Conservation (phyloP, 2,888 invertebrate species). For the Acrobasis consociella region DNA sequence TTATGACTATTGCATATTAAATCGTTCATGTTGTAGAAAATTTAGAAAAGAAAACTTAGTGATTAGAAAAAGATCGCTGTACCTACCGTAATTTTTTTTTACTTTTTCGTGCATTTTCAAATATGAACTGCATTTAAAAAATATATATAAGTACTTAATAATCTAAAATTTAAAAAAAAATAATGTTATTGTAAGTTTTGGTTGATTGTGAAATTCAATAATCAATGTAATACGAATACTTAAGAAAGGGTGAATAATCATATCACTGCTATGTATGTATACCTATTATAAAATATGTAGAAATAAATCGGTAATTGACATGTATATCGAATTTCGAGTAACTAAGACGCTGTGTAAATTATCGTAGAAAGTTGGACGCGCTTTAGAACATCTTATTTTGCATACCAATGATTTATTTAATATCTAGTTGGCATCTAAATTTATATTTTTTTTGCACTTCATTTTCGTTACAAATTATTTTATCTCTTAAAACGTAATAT, state of each 20-base stretch:
- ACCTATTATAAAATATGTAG: slow-evolving; percentile 55
- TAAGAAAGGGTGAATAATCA: slow-evolving; percentile 67
- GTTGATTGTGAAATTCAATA: slow-evolving; percentile 27
- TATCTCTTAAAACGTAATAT: no score
- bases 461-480: no score
- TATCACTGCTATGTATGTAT: slow-evolving; percentile 76
- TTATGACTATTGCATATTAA: slow-evolving; percentile 67
- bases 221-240: slow-evolving; percentile 26
- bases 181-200: slow-evolving; percentile 34
- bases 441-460: no score
- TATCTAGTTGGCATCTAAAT: not conserved
- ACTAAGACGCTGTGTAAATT: slow-evolving; percentile 26
- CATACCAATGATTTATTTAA: not conserved
- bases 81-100: slow-evolving; percentile 34
- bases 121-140: slow-evolving; percentile 45
- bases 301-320: slow-evolving; percentile 52
- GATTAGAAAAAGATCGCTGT: slow-evolving; percentile 55
- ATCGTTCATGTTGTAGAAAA: slow-evolving; percentile 79
- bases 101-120: slow-evolving; percentile 45
- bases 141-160: slow-evolving; percentile 19
- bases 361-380: slow-evolving; percentile 15
- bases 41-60: slow-evolving; percentile 59
- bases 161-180: slow-evolving; percentile 25
- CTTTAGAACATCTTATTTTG: not conserved
- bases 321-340: slow-evolving; percentile 59